Base-by-base conservation (phyloP, 1,140 invertebrate species). In the Calephelis nemesis region DNA sequence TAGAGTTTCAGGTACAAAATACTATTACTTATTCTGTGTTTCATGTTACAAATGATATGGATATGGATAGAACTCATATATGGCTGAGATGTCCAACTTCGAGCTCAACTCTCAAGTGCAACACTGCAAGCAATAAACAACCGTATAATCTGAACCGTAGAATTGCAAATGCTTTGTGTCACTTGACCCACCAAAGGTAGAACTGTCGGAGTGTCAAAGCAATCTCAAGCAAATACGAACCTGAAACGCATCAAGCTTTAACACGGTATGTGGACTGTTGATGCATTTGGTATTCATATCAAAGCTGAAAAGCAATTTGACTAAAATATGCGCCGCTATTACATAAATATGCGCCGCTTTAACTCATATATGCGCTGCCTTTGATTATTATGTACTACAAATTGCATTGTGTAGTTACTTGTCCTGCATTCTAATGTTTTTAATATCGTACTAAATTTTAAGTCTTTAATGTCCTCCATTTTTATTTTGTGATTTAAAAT, bases 251-350 rank as follows among this genome's bases (percentile, higher is more conserved):
- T 54, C 19, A 54, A 54, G n/a, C 19, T 54, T 54, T 54, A 54
- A 54, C 6, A 54, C 13, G 19, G 13, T 8, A 54, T 54, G 15
- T 10, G 8, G 15, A 10, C 52, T 13, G 15, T 54, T 54, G 52
- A 54, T 54, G 19, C 19, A 54, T 13, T 13, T 50, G 49, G 60
- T 19, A 52, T 62, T 7, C 62, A 47, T 15, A 10, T 63, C 45
- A 47, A 63, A 63, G 62, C 62, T 15, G 40, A 42, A 45, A 12
- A 30, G 62, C 62, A 47, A 45, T 47, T 63, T 45, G 62, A 42
- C 45, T 63, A 63, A 62, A 62, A 63, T 42, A 45, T 42, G 62
- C 7, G 7, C 62, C n/a, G 30, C 62, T 15, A 63, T 63, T 47
- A 63, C 40, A n/a, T 4, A 47, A n/a, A 63, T 19, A 42, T 63